Percentiles rank a stretch among this genome's conserved stretches.
Evolutionary conservation across 2,797 vertebrate species (phyloP).

Genomic region (Karalla daura): DNA sequence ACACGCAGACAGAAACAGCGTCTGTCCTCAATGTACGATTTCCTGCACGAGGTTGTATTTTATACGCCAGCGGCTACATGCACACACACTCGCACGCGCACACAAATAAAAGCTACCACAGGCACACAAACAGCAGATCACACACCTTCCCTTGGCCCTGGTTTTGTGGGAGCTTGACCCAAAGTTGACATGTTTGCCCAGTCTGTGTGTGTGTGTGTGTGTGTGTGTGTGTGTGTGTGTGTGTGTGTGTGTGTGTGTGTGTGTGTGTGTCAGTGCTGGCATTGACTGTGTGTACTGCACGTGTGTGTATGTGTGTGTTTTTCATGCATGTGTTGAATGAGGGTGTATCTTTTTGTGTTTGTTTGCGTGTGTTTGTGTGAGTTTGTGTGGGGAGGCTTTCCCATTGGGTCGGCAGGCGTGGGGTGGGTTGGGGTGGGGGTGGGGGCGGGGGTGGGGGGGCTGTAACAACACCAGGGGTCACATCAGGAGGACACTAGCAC

Average conservation of each 20-base stretch:
- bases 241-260: constrained; percentile 51
- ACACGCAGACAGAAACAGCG: constrained; percentile 38
- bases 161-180: constrained; percentile 7
- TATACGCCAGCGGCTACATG: constrained; percentile 45
- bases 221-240: constrained; percentile 50
- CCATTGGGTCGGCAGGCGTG: constrained; percentile 32
- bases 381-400: constrained; percentile 40
- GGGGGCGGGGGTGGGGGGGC: no score
- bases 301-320: constrained; percentile 50
- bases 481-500: constrained; percentile 72
- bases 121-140: constrained; percentile 48
- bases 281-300: constrained; percentile 48
- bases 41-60: constrained; percentile 38
- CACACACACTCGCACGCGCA: constrained; percentile 33
- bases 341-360: constrained; percentile 42
- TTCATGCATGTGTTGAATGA: constrained; percentile 29
- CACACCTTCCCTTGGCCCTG: constrained; percentile 45
- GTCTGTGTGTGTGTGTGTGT: constrained; percentile 45
- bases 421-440: no score
- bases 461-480: constrained; percentile 60
- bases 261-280: constrained; percentile 46
- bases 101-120: constrained; percentile 31
- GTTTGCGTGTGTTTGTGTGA: constrained; percentile 47
- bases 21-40: constrained; percentile 39
- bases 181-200: constrained; percentile 35